These are phyloP conservation scores for Mobula hypostoma DNA, from an alignment of 2,113 vertebrate species.

Conservation along the genomic window DNA sequence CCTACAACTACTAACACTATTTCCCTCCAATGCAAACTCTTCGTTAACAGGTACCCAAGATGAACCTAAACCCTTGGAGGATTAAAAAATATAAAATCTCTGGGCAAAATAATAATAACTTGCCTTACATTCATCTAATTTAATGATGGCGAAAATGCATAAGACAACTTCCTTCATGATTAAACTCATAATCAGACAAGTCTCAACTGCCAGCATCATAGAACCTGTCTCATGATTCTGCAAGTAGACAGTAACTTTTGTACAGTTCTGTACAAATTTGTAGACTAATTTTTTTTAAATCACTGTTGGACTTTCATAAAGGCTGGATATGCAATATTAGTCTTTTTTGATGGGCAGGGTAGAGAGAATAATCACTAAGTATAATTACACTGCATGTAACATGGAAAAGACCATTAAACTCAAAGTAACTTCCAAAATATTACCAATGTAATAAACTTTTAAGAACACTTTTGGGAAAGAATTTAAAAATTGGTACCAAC, in stretches of 20 bases:
- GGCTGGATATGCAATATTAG: neutral
- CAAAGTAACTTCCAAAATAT: neutral
- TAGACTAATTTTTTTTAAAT: neutral
- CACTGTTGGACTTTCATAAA: neutral
- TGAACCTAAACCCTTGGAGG: neutral
- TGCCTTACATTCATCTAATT: neutral
- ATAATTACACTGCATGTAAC: neutral
- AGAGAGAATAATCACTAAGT: neutral
- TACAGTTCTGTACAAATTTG: neutral
- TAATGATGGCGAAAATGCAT: neutral
- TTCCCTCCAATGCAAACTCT: neutral
- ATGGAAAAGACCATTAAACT: neutral
- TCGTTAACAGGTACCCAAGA: too few relatives aligned
- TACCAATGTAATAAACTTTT: neutral
- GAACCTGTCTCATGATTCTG: neutral
- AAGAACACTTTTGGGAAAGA: neutral
- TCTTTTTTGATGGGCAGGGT: neutral
- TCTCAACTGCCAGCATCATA: neutral
- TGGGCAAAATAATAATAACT: neutral
- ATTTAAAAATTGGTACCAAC: neutral
- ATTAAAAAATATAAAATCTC: neutral
- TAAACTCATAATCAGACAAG: neutral
- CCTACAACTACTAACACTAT: neutral
- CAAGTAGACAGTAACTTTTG: neutral
- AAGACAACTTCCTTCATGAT: neutral